Evolutionary conservation across 2,888 invertebrate genomes (phyloP).

Genomic region (Chorisops tibialis): DNA sequence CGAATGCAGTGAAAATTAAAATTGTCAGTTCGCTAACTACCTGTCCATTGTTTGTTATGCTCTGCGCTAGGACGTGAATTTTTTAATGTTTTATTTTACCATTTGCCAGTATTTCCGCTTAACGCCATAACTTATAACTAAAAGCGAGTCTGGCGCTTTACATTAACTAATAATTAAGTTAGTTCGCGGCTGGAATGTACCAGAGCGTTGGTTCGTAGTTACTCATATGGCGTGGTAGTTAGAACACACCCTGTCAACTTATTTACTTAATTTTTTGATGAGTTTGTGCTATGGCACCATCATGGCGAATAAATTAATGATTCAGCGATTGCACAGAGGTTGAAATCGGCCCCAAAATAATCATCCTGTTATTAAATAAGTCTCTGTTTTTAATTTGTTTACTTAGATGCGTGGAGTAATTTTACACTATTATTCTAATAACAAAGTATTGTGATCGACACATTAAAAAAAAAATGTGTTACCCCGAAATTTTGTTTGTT

Average conservation of each 20-base stretch:
- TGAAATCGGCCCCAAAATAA: too few species aligned
- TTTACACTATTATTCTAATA: too few species aligned
- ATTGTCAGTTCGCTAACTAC: conserved; percentile 18
- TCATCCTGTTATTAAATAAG: too few species aligned
- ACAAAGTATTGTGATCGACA: too few species aligned
- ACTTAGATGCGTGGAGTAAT: too few species aligned
- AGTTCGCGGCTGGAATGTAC: conserved; percentile 19
- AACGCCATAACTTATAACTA: conserved; percentile 18
- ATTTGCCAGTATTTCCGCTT: conserved; percentile 1
- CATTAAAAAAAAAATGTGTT: too few species aligned
- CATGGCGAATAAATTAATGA: conserved; percentile 1
- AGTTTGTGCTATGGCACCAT: conserved; percentile 14
- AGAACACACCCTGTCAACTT: not conserved
- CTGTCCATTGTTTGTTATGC: conserved; percentile 14
- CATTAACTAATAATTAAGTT: conserved; percentile 25
- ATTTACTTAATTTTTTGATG: conserved; percentile 3
- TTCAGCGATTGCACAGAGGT: not conserved
- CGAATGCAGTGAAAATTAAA: not conserved
- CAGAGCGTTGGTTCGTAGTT: conserved; percentile 1
- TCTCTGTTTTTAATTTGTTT: too few species aligned
- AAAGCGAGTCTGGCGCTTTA: conserved; percentile 14
- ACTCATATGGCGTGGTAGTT: not conserved
- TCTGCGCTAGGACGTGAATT: not conserved
- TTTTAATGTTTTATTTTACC: not conserved
- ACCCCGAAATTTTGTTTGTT: too few species aligned